Evolutionary conservation across 2,797 vertebrate species (phyloP), one percentile per base, ranked within the genome.

Genomic region (Choloepus didactylus): DNA sequence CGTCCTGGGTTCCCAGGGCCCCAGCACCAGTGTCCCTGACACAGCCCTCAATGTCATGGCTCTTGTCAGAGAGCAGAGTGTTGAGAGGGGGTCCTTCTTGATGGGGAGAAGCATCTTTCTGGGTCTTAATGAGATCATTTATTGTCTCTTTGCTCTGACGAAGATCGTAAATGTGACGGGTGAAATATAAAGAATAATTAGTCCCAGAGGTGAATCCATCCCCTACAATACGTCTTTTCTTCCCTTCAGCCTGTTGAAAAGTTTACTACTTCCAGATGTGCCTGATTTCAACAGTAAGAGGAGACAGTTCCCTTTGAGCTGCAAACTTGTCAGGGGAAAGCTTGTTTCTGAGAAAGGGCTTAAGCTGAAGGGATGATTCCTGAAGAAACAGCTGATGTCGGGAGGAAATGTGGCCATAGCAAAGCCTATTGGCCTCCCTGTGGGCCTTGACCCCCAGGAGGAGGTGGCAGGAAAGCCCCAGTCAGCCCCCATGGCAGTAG

Each of bases 101-200:
- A 97, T 93, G 96, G 91, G 62, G 35, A 87, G 84, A 97, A 97
- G 83, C 72, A 66, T 95, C 62, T 96, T 97, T 97, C 97, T 93
- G 97, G 96, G 91, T 97, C 97, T 97, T 97, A 98, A 98, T 98
- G 96, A 98, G 97, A 98, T 97, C 96, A 96, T 97, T 97, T 97
- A 97, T 97, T 98, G 95, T 98, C 97, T 97, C 93, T 98, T 98
- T 97, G 95, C 93, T 98, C 95, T 97, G 97, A 98, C 93, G 92
- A 98, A 93, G 95, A 97, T 95, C 97, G 97, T 92, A 97, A 97
- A 97, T 93, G 95, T 95, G 96, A 98, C 93, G 96, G 96, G 90
- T 98, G 95, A 98, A 98, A 97, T 96, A 97, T 4, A 96, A 93
- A 97, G 95, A 97, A 96, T 97, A 98, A 98, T 97, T 97, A 97